These are phyloP conservation scores for Hydropsyche betteni DNA, from an alignment of 2,888 invertebrate genomes.

Conservation along the genomic window DNA sequence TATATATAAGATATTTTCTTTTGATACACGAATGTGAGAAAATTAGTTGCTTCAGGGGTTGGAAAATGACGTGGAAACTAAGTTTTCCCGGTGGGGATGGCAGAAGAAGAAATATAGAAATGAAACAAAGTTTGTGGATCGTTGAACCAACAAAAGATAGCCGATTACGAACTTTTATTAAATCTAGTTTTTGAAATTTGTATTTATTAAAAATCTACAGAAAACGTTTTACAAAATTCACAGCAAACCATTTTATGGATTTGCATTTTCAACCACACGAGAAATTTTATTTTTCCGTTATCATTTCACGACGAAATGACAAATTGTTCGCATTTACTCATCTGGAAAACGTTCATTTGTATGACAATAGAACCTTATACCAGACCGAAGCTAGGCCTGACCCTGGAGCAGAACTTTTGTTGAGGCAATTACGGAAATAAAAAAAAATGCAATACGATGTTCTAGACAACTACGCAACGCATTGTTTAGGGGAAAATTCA, in stretches of 20 bases:
- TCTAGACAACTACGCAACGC: slow-evolving; percentile 49
- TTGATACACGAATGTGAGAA: slow-evolving; percentile 43
- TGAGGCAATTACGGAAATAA: slow-evolving; percentile 50
- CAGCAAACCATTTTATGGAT: not conserved
- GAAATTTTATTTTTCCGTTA: not conserved
- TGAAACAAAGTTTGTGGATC: slow-evolving; percentile 45
- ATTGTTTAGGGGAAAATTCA: slow-evolving; percentile 43
- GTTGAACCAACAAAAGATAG: slow-evolving; percentile 38
- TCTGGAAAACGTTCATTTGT: slow-evolving; percentile 38
- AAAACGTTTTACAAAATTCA: not conserved
- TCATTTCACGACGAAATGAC: slow-evolving; percentile 27
- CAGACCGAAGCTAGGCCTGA: slow-evolving; percentile 42
- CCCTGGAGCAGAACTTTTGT: slow-evolving; percentile 50
- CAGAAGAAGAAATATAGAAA: slow-evolving; percentile 26
- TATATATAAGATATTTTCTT: slow-evolving; percentile 13
- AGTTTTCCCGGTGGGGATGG: slow-evolving; percentile 44
- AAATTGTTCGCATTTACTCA: slow-evolving; percentile 42
- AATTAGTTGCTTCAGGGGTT: slow-evolving; percentile 44
- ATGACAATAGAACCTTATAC: slow-evolving; percentile 45
- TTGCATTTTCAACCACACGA: not conserved
- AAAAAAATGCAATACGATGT: slow-evolving; percentile 47
- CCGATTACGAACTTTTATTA: slow-evolving; percentile 14
- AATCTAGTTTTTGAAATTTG: no score
- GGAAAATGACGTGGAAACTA: slow-evolving; percentile 45
- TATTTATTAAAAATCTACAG: no score